Evolutionary conservation across 2,888 invertebrate species (phyloP).

Genomic region (Ectemnius cavifrons): DNA sequence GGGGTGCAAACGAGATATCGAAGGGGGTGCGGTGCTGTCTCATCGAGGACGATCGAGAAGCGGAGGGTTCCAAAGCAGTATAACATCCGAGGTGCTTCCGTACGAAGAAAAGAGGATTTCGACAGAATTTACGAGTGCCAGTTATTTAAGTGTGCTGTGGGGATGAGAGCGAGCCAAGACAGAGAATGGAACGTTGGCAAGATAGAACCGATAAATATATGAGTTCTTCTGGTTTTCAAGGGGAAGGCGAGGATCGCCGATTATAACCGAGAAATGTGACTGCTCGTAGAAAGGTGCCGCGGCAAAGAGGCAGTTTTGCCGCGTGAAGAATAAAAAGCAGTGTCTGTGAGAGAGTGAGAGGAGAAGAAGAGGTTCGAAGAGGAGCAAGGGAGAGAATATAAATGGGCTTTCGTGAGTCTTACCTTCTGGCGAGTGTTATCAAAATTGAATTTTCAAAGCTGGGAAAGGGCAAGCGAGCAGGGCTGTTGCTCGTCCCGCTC

Average conservation of each 20-base stretch:
- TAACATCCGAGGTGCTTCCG: background rate
- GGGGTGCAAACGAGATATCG: constrained; percentile 42
- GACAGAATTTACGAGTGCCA: constrained; percentile 49
- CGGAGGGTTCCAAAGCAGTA: too few relatives aligned
- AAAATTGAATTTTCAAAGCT: constrained; percentile 71
- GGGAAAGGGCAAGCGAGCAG: constrained; percentile 1
- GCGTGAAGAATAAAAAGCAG: constrained; percentile 4
- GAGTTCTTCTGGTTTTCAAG: constrained; percentile 29
- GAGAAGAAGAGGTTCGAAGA: background rate
- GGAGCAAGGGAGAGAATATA: constrained; percentile 46
- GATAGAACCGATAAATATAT: constrained; percentile 61
- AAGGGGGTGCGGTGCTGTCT: constrained; percentile 13
- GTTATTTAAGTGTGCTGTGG: constrained; percentile 45
- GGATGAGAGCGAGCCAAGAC: constrained; percentile 20
- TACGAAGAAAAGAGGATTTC: constrained; percentile 27
- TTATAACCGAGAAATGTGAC: constrained; percentile 15
- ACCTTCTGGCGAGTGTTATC: constrained; percentile 65
- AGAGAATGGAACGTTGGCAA: constrained; percentile 20
- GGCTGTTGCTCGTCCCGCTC: constrained; percentile 32
- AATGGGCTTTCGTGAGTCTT: constrained; percentile 52
- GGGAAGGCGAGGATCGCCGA: constrained; percentile 27
- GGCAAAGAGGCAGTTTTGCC: background rate
- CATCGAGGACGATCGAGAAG: too few relatives aligned
- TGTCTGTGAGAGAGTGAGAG: background rate
- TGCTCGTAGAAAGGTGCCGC: background rate